Base-by-base conservation (phyloP, 2,888 invertebrate genomes). In the Orchesellides sinensis region DNA sequence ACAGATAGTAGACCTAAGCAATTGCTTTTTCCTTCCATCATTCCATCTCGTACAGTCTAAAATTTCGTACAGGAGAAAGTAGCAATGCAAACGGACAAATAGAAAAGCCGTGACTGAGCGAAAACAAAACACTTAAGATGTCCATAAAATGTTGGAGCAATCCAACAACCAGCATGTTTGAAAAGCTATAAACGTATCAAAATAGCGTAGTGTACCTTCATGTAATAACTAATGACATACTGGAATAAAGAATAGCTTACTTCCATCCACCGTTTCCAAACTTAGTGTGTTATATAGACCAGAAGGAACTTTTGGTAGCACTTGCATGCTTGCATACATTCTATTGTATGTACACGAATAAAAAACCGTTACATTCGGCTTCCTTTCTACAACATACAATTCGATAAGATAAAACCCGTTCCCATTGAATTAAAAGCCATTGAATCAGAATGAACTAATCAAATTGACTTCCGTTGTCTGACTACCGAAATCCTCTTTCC, bases 371-470 rank as follows among this genome's bases (percentile, higher is more conserved):
- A n/a, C 40, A 8, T 40, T 40, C 4, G 2, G 40, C 40, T 40
- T 2, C 10, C n/a, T 1, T 17, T 21, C 49, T 19, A 19, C 12
- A 19, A 49, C 49, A 32, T 54, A 59, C 59, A 59, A 32, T 32
- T 63, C 23, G 40, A 63, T 23, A 63, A 63, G 63, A 63, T 63
- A 63, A 63, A 61, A 66, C 45, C 66, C 27, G 17, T 63, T 25
- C 25, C 19, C 19, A 8, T 35, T 4, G 68, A 74, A 81, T 73
- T 81, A 81, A 74, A 81, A 74, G 81, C 49, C 68, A 74, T 73
- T 74, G 81, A 74, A 68, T 70, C 66, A 75, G 66, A 81, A 81
- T 84, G 81, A 81, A 78, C 84, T 77, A 84, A 83, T 83, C 83
- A 74, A 83, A 83, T 83, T 80, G 79, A 80, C 79, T 83, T 79